phyloP scores from a whole-genome alignment of 2,888 invertebrate species.

The Embidobia sp. region DNA sequence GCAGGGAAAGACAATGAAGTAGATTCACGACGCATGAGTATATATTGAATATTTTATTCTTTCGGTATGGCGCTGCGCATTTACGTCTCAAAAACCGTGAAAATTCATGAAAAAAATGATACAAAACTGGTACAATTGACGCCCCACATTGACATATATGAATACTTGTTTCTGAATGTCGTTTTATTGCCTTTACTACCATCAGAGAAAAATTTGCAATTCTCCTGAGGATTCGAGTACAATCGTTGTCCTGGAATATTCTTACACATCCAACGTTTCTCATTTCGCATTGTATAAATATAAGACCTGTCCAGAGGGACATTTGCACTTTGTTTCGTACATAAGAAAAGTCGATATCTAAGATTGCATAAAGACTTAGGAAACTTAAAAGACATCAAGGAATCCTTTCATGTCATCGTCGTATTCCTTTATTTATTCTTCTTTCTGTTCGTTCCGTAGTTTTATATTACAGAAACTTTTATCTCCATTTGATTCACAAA shows the following conservation, averaged over 20 bases:
- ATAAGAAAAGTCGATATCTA: constrained; percentile 53
- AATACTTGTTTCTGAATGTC: constrained; percentile 35
- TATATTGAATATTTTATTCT: constrained; percentile 51
- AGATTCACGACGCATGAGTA: constrained; percentile 41
- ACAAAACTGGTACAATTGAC: constrained; percentile 49
- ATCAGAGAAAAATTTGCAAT: constrained; percentile 60
- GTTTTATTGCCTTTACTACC: constrained; percentile 18
- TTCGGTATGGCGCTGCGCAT: constrained; percentile 16
- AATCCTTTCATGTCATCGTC: constrained; percentile 53
- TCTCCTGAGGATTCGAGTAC: constrained; percentile 48
- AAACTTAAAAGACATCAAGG: constrained; percentile 46
- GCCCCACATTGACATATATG: constrained; percentile 42
- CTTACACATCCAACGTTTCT: constrained; percentile 44
- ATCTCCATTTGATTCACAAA: constrained; percentile 17
- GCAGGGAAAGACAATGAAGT: constrained; percentile 54
- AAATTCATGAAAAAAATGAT: constrained; percentile 38
- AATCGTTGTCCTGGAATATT: constrained; percentile 55
- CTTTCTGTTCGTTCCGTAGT: constrained; percentile 8
- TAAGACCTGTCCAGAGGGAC: constrained; percentile 56
- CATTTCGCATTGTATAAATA: constrained; percentile 62
- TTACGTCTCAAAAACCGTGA: constrained; percentile 16
- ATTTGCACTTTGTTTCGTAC: constrained; percentile 57
- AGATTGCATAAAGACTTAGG: constrained; percentile 58
- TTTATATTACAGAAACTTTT: constrained; percentile 26
- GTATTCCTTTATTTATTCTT: constrained; percentile 38